These are phyloP conservation scores for Seriola rivoliana DNA, from an alignment of 2,113 vertebrate species.

Conservation along the genomic window DNA sequence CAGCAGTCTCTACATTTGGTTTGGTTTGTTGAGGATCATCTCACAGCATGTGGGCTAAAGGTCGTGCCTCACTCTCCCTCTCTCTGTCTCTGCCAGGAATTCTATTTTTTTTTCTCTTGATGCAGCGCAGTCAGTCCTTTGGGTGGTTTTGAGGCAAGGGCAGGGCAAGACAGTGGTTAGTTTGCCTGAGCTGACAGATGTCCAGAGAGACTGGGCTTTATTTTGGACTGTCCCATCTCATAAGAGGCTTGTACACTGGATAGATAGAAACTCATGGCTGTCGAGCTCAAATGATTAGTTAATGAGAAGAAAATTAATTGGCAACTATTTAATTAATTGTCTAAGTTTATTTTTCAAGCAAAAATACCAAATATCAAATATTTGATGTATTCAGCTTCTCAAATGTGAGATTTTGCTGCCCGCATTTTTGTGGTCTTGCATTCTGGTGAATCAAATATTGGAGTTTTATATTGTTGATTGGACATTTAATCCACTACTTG, in stretches of 20 bases:
- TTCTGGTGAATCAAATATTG: too few relatives aligned
- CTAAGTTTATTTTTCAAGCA: background rate
- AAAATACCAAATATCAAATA: background rate
- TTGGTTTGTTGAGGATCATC: slow-evolving; percentile 62
- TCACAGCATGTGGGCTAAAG: slow-evolving; percentile 79
- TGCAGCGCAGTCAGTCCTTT: slow-evolving; percentile 39
- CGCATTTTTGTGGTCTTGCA: background rate
- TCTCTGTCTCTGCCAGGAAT: slow-evolving; percentile 61
- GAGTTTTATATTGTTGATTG: background rate
- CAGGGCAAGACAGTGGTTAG: slow-evolving; percentile 59
- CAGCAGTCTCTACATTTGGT: slow-evolving; percentile 43
- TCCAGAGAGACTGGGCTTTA: slow-evolving; percentile 23
- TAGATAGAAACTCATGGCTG: background rate
- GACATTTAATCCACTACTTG: background rate
- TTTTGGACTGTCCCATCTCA: slow-evolving; percentile 7
- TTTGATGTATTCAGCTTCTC: background rate
- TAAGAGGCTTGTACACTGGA: background rate
- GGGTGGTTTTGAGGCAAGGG: slow-evolving; percentile 65
- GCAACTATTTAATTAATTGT: background rate
- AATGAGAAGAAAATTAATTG: background rate
- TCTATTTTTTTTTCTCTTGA: slow-evolving; percentile 52
- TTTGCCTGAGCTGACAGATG: slow-evolving; percentile 42
- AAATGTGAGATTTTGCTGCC: background rate
- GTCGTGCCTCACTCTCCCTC: slow-evolving; percentile 56
- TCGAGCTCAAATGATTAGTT: background rate